Evolutionary conservation across 2,888 invertebrate genomes (phyloP).

Genomic region (Cheilosia impressa): DNA sequence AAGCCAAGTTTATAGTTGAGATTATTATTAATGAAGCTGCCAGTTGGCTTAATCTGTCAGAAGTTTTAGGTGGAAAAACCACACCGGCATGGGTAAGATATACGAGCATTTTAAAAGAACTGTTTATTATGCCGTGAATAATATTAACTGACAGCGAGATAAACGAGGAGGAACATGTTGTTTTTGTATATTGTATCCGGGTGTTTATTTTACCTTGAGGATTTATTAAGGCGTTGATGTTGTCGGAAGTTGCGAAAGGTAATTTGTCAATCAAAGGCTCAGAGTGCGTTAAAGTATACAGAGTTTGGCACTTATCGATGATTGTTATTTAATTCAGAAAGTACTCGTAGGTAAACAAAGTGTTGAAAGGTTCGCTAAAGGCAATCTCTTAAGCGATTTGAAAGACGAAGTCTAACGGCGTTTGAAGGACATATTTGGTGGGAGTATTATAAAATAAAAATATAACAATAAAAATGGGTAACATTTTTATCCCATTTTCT

Average conservation of each 20-base stretch:
- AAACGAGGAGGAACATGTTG: neutral
- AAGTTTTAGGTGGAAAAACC: neutral
- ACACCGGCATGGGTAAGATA: neutral
- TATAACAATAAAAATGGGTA: too few relatives aligned
- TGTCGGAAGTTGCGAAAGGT: neutral
- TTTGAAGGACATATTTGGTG: too few relatives aligned
- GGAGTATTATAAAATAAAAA: too few relatives aligned
- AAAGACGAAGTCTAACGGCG: too few relatives aligned
- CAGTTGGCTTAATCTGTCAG: constrained; percentile 39
- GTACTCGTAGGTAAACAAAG: too few relatives aligned
- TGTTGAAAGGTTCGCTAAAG: too few relatives aligned
- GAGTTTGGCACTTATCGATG: too few relatives aligned
- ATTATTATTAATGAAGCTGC: constrained; percentile 50
- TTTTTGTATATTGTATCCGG: too few relatives aligned
- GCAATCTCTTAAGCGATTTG: too few relatives aligned
- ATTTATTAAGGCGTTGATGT: neutral
- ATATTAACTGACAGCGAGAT: constrained; percentile 4
- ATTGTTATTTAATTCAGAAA: too few relatives aligned
- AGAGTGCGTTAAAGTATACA: too few relatives aligned
- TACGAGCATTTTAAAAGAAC: neutral
- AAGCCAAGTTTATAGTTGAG: constrained; percentile 17
- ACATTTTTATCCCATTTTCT: too few relatives aligned
- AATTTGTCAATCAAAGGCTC: neutral
- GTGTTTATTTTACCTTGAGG: neutral
- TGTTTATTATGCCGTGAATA: constrained; percentile 34